Base-by-base conservation (phyloP, 1,140 invertebrate species). In the Rhyzopertha dominica region DNA sequence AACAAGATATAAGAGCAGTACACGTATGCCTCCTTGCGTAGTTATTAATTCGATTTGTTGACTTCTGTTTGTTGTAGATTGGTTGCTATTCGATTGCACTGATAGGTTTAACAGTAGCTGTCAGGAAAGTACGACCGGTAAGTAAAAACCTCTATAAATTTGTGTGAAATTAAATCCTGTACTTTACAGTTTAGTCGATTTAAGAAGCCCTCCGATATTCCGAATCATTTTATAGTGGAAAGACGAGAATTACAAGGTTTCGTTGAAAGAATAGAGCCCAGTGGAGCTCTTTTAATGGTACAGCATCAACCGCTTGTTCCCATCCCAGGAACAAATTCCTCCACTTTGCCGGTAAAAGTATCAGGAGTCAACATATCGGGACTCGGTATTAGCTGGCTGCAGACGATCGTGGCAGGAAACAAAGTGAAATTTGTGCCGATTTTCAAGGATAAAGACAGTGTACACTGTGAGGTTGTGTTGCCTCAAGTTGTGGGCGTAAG, bases 101-200 rank as follows among this genome's bases (percentile, higher is more conserved):
- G 13, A 43, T 68, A 42, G 66, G 71, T 31, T 56, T 76, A n/a
- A 52, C 68, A 17, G 43, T 67, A 28, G 73, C 74, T 17, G 47
- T 75, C 13, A 65, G 72, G 35, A 69, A 61, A 66, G 71, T 74
- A 18, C 63, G 69, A 58, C 74, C 74, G 22, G 74, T 76, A 66
- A 59, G 68, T 74, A 23, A 16, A 42, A 41, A 30, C 43, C 53
- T 54, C 10, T 22, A 43, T 23, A 24, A 51, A 53, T 32, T 35
- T 19, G 41, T 12, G 48, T 43, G 8, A 17, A 5, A n/a, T 16
- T 13, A 44, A 46, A 32, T 23, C n/a, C n/a, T n/a, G 2, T 23
- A n/a, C 29, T 46, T 59, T 67, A 8, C 36, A 75, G 73, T 69
- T 75, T 51, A 63, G 67, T 43, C 73, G 65, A 53, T 76, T 74